These are phyloP conservation scores for Sinocyclocheilus anophthalmus DNA, from an alignment of 2,113 vertebrate genomes.

Conservation along the genomic window DNA sequence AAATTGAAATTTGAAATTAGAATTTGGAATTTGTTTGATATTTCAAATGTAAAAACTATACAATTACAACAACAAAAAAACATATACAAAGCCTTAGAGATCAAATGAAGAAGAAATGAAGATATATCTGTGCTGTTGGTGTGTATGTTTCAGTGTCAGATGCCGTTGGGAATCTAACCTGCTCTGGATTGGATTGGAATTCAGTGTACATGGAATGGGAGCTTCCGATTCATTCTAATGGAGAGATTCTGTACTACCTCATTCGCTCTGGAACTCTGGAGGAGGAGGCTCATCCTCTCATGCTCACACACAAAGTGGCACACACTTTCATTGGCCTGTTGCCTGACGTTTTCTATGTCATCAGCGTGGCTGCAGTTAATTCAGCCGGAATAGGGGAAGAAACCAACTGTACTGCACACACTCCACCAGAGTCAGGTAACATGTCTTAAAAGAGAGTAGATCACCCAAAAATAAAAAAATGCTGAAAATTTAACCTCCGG, in stretches of 20 bases:
- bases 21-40: no score
- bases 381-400: constrained; percentile 84
- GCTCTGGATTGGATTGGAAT: constrained; percentile 84
- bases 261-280: constrained; percentile 72
- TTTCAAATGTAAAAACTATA: no score
- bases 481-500: no score
- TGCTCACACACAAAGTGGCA: constrained; percentile 48
- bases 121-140: constrained; percentile 39
- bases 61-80: no score
- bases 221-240: constrained; percentile 84
- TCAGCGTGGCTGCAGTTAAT: constrained; percentile 85
- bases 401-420: constrained; percentile 79
- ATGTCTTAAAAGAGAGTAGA: not conserved
- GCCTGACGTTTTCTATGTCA: constrained; percentile 79
- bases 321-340: constrained; percentile 78
- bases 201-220: constrained; percentile 86
- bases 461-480: no score
- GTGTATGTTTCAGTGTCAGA: constrained; percentile 82
- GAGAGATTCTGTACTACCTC: constrained; percentile 85
- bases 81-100: no score
- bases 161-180: constrained; percentile 81
- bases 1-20: no score
- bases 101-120: no score
- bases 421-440: constrained; percentile 84
- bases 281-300: constrained; percentile 67